Evolutionary conservation across 2,888 invertebrate species (phyloP), one percentile per base, ranked within the genome.

Genomic region (Lasioglossum marginatum): DNA sequence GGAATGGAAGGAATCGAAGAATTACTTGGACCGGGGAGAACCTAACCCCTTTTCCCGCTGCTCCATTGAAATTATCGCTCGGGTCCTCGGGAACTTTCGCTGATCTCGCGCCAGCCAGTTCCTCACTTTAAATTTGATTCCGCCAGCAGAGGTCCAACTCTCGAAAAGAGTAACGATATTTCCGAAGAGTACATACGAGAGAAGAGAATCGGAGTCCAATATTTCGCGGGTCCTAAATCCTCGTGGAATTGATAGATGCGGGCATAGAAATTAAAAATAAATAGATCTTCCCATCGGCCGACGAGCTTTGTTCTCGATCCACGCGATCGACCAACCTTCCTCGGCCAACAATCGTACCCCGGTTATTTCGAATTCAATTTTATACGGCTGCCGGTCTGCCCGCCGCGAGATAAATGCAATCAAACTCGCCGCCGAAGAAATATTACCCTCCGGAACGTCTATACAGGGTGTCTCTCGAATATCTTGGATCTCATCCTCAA

Each of bases 1-100:
- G 79, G 63, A 79, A 83, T 66, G 79, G 83, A 79, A 81, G 77
- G 81, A 77, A 77, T 74, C 84, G 81, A 57, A 60, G 80, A 73
- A 80, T 82, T 84, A 85, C 83, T 85, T 77, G 34, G 63, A 31
- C 31, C 63, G 63, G 63, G 6, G 31, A 31, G 63, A 63, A 63
- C 34, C 68, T 34, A 68, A 34, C 68, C 68, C 37, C 31, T 31
- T 31, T 23, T 23, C 68, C 68, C 23, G 34, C 23, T 37, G 37
- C 57, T 72, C 37, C 80, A 34, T 82, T 81, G 72, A 81, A 86
- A 86, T 87, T 87, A 81, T 87, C 83, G 75, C 75, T 12, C 70
- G 23, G 57, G 34, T 68, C 63, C 23, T 63, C 40, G n/a, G 12
- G 60, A 82, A 84, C 77, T 87, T 83, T 77, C 31, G 73, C 77